Evolutionary conservation across 2,888 invertebrate genomes (phyloP).

Genomic region (Heliconius sara): DNA sequence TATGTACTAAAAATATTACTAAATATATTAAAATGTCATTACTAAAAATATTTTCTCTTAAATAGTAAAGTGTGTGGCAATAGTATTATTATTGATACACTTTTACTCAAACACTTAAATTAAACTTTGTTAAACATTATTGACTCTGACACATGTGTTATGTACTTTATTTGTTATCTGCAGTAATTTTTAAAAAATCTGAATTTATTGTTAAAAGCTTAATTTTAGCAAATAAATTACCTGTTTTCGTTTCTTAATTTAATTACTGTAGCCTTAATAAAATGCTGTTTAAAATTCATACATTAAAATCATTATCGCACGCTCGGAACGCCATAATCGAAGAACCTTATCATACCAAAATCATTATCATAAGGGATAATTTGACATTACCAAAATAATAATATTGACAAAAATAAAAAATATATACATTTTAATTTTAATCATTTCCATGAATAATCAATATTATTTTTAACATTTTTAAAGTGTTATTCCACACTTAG

Average conservation of each 20-base stretch:
- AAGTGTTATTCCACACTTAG: no score
- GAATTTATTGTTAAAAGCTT: constrained; percentile 14
- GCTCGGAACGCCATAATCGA: no score
- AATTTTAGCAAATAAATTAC: constrained; percentile 7
- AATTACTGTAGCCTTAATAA: background rate
- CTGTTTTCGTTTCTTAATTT: background rate
- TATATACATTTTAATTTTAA: background rate
- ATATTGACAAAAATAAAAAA: background rate
- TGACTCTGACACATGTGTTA: background rate
- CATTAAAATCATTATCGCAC: background rate
- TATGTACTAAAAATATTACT: background rate
- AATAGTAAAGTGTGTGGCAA: constrained; percentile 26
- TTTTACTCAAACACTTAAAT: background rate
- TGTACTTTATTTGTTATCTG: background rate
- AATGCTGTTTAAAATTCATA: background rate
- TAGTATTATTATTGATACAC: constrained; percentile 25
- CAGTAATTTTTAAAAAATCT: background rate
- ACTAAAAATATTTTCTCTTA: background rate
- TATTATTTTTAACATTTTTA: no score
- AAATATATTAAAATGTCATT: no score
- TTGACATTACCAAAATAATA: background rate
- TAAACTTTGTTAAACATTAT: background rate
- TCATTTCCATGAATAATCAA: background rate
- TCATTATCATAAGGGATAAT: background rate
- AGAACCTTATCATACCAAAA: background rate